These are phyloP conservation scores for Platysteira castanea DNA, from an alignment of 2,113 vertebrate species.

Conservation along the genomic window DNA sequence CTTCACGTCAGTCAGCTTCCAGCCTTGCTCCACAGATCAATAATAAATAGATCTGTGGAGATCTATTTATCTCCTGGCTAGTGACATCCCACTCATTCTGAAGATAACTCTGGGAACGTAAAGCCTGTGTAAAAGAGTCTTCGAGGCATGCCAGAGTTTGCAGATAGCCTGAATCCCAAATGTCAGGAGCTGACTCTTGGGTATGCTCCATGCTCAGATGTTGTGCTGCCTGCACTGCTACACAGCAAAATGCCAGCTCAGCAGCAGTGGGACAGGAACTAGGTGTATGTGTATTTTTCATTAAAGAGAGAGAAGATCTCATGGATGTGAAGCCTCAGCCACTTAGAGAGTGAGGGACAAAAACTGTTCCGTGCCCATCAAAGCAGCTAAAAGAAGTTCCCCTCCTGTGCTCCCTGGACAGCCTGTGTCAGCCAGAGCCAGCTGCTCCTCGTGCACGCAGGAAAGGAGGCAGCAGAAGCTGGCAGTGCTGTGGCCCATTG, in stretches of 20 bases:
- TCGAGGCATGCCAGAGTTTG: not conserved
- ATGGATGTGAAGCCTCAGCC: not conserved
- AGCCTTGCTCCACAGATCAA: not conserved
- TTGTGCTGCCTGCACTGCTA: not conserved
- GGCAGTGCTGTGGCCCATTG: not conserved
- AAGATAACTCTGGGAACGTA: not conserved
- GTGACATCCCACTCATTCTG: not conserved
- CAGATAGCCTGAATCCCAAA: not conserved
- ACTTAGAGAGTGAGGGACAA: not conserved
- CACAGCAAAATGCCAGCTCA: not conserved
- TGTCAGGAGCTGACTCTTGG: not conserved
- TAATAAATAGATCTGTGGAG: no score
- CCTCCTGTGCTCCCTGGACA: not conserved
- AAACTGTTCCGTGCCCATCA: not conserved
- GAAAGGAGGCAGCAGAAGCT: not conserved
- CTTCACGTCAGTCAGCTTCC: not conserved
- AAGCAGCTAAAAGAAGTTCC: not conserved
- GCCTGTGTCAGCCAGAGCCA: not conserved
- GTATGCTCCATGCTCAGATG: not conserved
- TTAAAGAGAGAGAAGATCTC: not conserved
- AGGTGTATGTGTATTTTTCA: not conserved
- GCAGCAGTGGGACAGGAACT: not conserved
- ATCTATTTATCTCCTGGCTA: not conserved
- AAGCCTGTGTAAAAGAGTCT: not conserved
- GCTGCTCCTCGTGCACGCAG: rapidly evolving